Evolutionary conservation across 2,888 invertebrate genomes (phyloP).

Genomic region (Tiliacea aurago): DNA sequence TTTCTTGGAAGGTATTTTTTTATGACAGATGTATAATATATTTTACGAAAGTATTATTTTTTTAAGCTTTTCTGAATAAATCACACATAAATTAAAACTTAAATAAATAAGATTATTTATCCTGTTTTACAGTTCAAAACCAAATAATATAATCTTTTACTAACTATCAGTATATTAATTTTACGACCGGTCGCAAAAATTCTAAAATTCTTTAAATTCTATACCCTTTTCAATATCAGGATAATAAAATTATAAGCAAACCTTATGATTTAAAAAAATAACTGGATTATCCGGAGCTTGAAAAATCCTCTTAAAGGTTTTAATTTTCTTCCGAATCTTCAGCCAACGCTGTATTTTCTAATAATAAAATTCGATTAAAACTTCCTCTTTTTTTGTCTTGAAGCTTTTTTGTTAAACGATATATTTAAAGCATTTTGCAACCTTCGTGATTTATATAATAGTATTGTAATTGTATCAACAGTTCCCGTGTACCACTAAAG

Average conservation of each 20-base stretch:
- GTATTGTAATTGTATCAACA: constrained; percentile 12
- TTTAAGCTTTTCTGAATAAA: neutral
- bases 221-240: constrained; percentile 63
- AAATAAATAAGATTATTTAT: neutral
- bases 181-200: constrained; percentile 36
- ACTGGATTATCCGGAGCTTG: constrained; percentile 73
- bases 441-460: constrained; percentile 12
- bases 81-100: neutral
- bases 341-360: constrained; percentile 66
- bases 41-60: neutral
- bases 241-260: constrained; percentile 66
- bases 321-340: constrained; percentile 71
- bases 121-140: neutral
- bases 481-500: constrained; percentile 12
- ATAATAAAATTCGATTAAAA: constrained; percentile 65
- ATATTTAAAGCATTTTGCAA: constrained; percentile 24
- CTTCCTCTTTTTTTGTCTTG: constrained; percentile 57
- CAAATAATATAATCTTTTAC: constrained; percentile 3
- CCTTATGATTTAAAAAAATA: constrained; percentile 73
- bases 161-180: constrained; percentile 35
- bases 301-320: constrained; percentile 76
- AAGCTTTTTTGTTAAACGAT: constrained; percentile 51
- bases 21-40: constrained; percentile 4
- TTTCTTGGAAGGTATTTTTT: constrained; percentile 18
- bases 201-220: constrained; percentile 45